These are phyloP conservation scores for silkworm (Bombyx mori) DNA, from an alignment of 1,140 invertebrate genomes.

Conservation along the genomic window DNA sequence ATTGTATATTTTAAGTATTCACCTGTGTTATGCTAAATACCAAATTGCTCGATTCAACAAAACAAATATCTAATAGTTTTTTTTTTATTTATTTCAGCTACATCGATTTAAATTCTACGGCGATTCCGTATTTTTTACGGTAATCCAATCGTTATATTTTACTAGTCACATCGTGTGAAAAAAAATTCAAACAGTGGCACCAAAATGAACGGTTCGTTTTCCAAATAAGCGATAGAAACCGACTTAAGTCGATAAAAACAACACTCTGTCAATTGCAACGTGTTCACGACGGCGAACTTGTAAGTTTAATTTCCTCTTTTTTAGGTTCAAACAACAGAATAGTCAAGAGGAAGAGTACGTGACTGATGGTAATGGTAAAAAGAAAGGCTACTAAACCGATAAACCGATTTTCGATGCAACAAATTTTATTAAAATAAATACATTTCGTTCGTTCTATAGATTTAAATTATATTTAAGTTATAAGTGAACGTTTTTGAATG, in stretches of 20 bases:
- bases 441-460: not conserved
- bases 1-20: too few species aligned
- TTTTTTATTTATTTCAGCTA: too few species aligned
- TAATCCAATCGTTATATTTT: too few species aligned
- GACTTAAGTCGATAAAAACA: conserved; percentile 11
- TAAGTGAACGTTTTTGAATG: too few species aligned
- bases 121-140: too few species aligned
- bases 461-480: not conserved
- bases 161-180: not conserved
- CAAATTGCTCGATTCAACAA: too few species aligned
- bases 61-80: too few species aligned
- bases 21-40: too few species aligned
- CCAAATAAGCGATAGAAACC: conserved; percentile 1
- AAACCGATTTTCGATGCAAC: not conserved
- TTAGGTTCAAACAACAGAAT: conserved; percentile 13
- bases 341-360: conserved; percentile 22
- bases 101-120: too few species aligned
- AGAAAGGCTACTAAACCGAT: too few species aligned
- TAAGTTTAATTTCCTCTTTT: conserved; percentile 10
- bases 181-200: conserved; percentile 7
- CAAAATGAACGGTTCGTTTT: conserved; percentile 1
- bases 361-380: conserved; percentile 16
- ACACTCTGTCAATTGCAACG: conserved; percentile 11
- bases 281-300: conserved; percentile 8
- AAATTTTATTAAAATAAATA: not conserved